These are phyloP conservation scores for Sphecodes monilicornis DNA, from an alignment of 2,888 invertebrate genomes.

Conservation along the genomic window DNA sequence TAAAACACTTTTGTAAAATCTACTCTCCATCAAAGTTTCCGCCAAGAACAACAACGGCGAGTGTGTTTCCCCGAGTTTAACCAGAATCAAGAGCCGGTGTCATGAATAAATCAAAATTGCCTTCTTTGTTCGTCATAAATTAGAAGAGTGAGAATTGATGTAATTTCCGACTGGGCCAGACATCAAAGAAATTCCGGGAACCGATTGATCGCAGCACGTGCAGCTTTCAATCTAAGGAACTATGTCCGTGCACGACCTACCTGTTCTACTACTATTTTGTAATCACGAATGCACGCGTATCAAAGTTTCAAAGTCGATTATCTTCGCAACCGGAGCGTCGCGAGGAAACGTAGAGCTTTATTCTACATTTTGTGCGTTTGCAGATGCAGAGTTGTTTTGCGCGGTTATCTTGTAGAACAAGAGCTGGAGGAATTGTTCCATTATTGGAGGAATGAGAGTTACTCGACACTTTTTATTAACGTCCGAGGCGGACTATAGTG, in stretches of 20 bases:
- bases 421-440: background rate
- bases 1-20: background rate
- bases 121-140: background rate
- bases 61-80: background rate
- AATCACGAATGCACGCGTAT: background rate
- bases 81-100: background rate
- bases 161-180: background rate
- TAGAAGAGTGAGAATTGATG: background rate
- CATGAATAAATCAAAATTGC: background rate
- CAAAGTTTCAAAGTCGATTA: slow-evolving; percentile 10
- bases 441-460: background rate
- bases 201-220: background rate
- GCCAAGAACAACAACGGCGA: background rate
- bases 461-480: background rate
- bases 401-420: background rate
- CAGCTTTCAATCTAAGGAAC: background rate
- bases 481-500: background rate
- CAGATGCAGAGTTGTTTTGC: background rate
- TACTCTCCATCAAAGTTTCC: background rate
- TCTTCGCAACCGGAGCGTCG: background rate
- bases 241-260: background rate
- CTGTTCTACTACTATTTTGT: background rate
- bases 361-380: background rate
- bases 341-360: background rate
- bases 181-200: background rate